Base-by-base conservation (phyloP, 2,797 vertebrate genomes). In the Calcarius lapponicus region DNA sequence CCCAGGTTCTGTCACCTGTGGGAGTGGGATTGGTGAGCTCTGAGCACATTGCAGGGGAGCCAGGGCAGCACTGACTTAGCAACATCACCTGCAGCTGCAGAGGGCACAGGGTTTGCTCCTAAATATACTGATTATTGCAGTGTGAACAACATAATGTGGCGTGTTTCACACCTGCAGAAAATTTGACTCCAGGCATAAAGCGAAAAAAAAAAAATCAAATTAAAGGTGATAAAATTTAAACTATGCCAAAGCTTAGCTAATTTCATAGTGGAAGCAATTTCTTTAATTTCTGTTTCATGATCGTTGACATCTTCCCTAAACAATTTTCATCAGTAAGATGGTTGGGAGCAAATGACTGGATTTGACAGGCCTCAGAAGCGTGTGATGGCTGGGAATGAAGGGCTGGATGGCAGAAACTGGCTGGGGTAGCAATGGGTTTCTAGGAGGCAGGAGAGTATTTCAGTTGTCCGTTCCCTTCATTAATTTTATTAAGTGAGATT, bases 221-320 rank as follows among this genome's bases (percentile, higher is more conserved):
- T 54, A 72, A 45, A 89, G 43, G 65, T 57, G 73, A 58, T 91
- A 81, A 90, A 80, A 75, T 78, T 51, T 75, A 75, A 92, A 36
- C 34, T 86, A 7, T 70, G n/a, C 56, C 38, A 76, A 74, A 87
- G 32, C 60, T 92, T 72, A 90, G 65, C 75, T 81, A 31, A 80
- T 92, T 91, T 92, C 80, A 36, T 14, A 73, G 66, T 66, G 40
- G 47, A 86, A 92, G 62, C 43, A 81, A 75, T 80, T 75, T 80
- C 42, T 89, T 85, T 97, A 71, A 82, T 93, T 93, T 92, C 56
- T 85, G 53, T 80, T 75, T 82, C 79, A 48, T 69, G 81, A 87
- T 91, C 51, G 0, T 42, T 95, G 70, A 17, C 47, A 42, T 62
- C 47, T 86, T 80, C 71, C 51, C 40, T 57, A 86, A 86, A 90